These are phyloP conservation scores for Larimichthys crocea DNA, from an alignment of 2,113 vertebrate species.

Conservation along the genomic window DNA sequence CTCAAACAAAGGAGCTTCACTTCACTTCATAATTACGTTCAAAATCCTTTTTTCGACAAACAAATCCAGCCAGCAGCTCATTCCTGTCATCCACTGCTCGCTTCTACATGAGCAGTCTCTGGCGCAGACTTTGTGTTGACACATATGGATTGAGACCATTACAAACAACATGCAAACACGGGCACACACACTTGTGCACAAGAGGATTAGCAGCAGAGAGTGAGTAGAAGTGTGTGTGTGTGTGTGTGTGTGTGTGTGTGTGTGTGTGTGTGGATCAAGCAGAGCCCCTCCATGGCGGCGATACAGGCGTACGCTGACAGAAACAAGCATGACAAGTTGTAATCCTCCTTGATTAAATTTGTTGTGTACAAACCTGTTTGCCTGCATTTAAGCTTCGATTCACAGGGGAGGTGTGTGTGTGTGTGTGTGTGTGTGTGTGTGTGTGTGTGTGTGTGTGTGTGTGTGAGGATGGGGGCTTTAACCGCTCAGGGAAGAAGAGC, in stretches of 20 bases:
- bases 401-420: conserved; percentile 7
- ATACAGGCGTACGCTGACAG: conserved; percentile 7
- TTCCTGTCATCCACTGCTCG: conserved; percentile 30
- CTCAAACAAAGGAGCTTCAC: conserved; percentile 21
- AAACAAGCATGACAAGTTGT: conserved; percentile 45
- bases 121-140: not conserved
- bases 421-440: conserved; percentile 15
- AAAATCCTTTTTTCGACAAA: conserved; percentile 41
- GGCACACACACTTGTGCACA: not conserved
- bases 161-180: conserved; percentile 22
- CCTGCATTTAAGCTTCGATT: conserved; percentile 21
- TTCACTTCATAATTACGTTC: conserved; percentile 16
- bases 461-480: conserved; percentile 12
- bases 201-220: conserved; percentile 59
- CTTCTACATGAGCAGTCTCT: conserved; percentile 9
- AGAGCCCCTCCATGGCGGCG: not conserved
- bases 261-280: conserved; percentile 50
- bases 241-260: conserved; percentile 24
- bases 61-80: conserved; percentile 1
- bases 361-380: conserved; percentile 45
- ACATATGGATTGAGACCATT: not conserved
- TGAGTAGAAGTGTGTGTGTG: not conserved
- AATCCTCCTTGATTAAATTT: conserved; percentile 65
- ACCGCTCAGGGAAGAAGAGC: conserved; percentile 31
- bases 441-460: conserved; percentile 2